Conservation (phyloP, 2,113 vertebrate species). For the Mandrillus leucophaeus region DNA sequence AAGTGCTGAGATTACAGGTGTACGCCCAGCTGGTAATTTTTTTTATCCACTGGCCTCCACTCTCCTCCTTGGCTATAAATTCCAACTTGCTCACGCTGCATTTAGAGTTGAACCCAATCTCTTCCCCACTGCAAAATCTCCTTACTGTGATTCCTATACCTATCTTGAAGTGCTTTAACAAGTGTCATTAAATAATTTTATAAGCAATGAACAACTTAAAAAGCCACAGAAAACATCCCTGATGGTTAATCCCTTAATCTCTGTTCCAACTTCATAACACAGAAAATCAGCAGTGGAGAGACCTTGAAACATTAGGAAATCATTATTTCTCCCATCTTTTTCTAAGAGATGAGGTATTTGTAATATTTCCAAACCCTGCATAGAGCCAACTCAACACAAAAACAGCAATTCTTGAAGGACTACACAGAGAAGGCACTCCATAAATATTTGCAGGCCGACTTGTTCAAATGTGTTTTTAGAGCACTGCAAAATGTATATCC, state of each 20-base stretch:
- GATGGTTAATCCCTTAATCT: background rate
- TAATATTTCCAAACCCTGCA: background rate
- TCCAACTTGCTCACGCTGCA: background rate
- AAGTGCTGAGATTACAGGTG: too few species aligned
- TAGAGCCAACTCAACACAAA: background rate
- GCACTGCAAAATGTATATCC: conserved; percentile 34
- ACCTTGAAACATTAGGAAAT: background rate
- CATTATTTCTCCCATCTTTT: conserved; percentile 3
- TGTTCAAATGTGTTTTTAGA: conserved; percentile 45
- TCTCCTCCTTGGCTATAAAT: background rate
- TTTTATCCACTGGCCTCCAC: background rate
- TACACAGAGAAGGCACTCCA: background rate
- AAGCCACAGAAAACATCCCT: background rate
- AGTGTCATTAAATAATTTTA: background rate
- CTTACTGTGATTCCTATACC: background rate
- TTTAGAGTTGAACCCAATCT: background rate
- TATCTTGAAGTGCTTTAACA: background rate
- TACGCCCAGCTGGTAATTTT: too few species aligned
- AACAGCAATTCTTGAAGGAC: background rate
- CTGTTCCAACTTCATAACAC: background rate
- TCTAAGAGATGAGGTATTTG: background rate
- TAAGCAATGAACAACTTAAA: background rate
- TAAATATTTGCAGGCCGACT: background rate
- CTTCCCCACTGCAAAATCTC: background rate
- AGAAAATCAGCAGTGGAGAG: background rate